phyloP scores from a whole-genome alignment of 2,888 invertebrate species.

The Drosophila percnosoma region DNA sequence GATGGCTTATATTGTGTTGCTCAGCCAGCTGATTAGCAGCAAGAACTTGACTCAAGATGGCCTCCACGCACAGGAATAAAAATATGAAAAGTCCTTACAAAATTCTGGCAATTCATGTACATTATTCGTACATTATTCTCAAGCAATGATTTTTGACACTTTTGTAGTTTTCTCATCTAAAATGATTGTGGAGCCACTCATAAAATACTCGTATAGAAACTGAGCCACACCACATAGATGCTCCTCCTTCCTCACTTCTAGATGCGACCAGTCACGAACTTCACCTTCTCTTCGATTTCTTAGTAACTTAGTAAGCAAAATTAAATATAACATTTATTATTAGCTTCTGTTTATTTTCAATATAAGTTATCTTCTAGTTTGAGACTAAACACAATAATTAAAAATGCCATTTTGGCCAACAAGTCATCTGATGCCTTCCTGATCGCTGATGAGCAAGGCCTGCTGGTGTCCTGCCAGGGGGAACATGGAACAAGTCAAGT shows the following conservation, averaged over 20 bases:
- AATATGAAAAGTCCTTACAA: background rate
- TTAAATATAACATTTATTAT: background rate
- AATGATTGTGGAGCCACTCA: background rate
- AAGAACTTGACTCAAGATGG: background rate
- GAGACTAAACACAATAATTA: rapidly evolving
- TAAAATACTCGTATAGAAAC: background rate
- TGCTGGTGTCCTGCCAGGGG: background rate
- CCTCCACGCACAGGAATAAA: background rate
- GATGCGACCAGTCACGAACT: background rate
- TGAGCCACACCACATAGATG: background rate
- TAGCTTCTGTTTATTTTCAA: background rate
- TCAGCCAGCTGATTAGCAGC: slow-evolving; percentile 45
- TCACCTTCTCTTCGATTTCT: background rate
- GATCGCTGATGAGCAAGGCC: background rate
- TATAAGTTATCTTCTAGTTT: background rate
- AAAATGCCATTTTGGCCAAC: background rate
- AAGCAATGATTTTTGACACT: background rate
- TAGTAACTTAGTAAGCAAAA: background rate
- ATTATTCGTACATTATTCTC: background rate
- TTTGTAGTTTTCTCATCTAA: background rate
- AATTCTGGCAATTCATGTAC: background rate
- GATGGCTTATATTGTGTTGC: slow-evolving; percentile 43
- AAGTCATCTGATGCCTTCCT: no score
- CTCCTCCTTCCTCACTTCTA: background rate
- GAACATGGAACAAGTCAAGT: background rate